Base-by-base conservation (phyloP, 2,113 vertebrate species). In the Ursus arctos region DNA sequence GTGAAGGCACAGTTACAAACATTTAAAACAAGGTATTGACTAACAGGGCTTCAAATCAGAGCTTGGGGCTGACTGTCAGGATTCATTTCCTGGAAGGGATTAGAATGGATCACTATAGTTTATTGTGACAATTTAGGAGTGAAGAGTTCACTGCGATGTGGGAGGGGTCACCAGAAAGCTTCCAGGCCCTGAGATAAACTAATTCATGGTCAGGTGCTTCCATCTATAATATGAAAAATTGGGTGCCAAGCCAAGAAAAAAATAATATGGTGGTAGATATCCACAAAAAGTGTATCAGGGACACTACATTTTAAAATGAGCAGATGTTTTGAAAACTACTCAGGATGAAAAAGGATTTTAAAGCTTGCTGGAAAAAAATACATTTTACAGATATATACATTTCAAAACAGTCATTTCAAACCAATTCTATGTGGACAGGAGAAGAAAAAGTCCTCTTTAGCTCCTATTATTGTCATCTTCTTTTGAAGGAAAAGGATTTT, bases 51-150 rank as follows among this genome's bases (percentile, higher is more conserved):
- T 53, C 71, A 63, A 91, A 26, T 72, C 65, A 11, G 63, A 67
- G 40, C 49, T 63, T 6, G 11, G 53, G 55, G 63, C 14, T 81
- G 40, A 88, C 77, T 85, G n/a, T 74, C n/a, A 85, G 55, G 7
- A 94, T 28, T 82, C 33, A 72, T 96, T 95, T 84, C 31, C 28
- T 74, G 28, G 8, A 95, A 95, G 59, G 53, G 55, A 84, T 59
- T n/a, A 49, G 49, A 88, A 95, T 71, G 28, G 15, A 31, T 94
- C 47, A 49, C 49, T 57, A 4, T 22, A 89, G 83, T 67, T 80
- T 51, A 33, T 88, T 43, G 26, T 40, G 77, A 69, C 49, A 92
- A 36, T 74, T 86, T 26, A 81, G n/a, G 51, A 88, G 49, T 74
- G 28, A 85, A 72, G 24, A 67, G n/a, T 63, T 95, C 77, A 53